Evolutionary conservation across 2,888 invertebrate species (phyloP).

Genomic region (Cancer borealis): DNA sequence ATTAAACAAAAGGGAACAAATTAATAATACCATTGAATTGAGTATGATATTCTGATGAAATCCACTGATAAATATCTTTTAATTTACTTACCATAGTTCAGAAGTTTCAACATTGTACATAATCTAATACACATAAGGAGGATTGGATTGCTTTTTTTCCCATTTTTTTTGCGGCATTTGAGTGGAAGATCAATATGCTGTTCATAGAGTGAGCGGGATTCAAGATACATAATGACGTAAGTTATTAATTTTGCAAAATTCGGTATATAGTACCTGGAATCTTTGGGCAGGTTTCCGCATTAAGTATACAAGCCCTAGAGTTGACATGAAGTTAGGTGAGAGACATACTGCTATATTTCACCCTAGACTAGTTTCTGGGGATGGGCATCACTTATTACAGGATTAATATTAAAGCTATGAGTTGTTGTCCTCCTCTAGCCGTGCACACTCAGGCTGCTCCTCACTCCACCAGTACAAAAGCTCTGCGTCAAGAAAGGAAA

Average conservation of each 20-base stretch:
- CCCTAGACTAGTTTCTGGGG: constrained; percentile 31
- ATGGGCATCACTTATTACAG: background rate
- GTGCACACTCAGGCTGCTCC: constrained; percentile 55
- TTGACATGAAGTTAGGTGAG: constrained; percentile 24
- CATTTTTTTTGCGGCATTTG: constrained; percentile 21
- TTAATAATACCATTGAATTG: constrained; percentile 35
- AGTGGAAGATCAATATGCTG: constrained; percentile 57
- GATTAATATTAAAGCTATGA: constrained; percentile 62
- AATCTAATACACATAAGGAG: constrained; percentile 40
- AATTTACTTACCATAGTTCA: constrained; percentile 28
- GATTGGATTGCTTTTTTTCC: constrained; percentile 26
- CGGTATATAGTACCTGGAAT: constrained; percentile 7
- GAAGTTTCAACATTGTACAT: constrained; percentile 11
- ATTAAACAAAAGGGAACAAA: background rate
- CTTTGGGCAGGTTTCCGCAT: constrained; percentile 9
- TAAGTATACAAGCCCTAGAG: constrained; percentile 35
- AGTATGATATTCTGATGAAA: constrained; percentile 33
- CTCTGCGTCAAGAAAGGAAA: constrained; percentile 65
- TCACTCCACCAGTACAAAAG: constrained; percentile 64
- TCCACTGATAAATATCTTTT: background rate
- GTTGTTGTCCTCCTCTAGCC: constrained; percentile 62
- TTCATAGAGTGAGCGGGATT: constrained; percentile 34
- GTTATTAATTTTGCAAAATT: constrained; percentile 6
- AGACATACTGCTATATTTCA: constrained; percentile 26
- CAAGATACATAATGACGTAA: background rate